Percentiles rank a stretch among this genome's conserved stretches.
Evolutionary conservation across 2,888 invertebrate species (phyloP).

Genomic region (Oxyscelio sp.): DNA sequence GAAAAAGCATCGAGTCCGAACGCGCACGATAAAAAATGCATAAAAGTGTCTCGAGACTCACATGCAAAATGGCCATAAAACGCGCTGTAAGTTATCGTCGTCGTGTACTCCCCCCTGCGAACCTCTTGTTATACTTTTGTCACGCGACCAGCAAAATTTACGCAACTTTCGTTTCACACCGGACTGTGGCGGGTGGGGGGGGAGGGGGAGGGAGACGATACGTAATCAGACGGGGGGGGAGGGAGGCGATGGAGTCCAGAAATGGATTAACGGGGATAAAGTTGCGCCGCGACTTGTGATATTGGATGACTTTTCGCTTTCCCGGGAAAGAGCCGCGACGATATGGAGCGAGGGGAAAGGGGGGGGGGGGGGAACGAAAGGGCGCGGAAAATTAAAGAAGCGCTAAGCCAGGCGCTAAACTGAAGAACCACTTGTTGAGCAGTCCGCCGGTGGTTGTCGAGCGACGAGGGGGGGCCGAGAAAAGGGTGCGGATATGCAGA

Average conservation of each 20-base stretch:
- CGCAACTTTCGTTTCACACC: constrained; percentile 22
- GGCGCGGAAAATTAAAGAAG: constrained; percentile 87
- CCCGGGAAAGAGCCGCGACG: constrained; percentile 10
- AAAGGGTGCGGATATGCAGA: constrained; percentile 86
- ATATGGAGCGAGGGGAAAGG: constrained; percentile 35
- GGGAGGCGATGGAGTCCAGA: not conserved
- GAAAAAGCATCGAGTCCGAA: constrained; percentile 26
- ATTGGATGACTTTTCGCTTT: constrained; percentile 57
- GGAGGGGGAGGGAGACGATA: not conserved
- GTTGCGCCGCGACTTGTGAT: constrained; percentile 14
- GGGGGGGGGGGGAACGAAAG: constrained; percentile 68
- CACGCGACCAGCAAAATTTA: constrained; percentile 51
- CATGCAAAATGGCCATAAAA: constrained; percentile 63
- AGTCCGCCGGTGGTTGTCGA: constrained; percentile 76
- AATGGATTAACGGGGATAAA: not conserved
- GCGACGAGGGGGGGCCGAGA: constrained; percentile 73
- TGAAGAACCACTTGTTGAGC: constrained; percentile 88
- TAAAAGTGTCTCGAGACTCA: constrained; percentile 64
- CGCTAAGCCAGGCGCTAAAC: constrained; percentile 88
- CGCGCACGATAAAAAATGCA: constrained; percentile 60
- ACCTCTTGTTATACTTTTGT: constrained; percentile 45
- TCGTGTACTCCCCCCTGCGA: constrained; percentile 14
- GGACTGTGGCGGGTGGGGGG: too few species aligned
- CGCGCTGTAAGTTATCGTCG: constrained; percentile 58
- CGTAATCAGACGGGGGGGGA: not conserved